Evolutionary conservation across 2,113 vertebrate genomes (phyloP).

Genomic region (Perognathus longimembris): DNA sequence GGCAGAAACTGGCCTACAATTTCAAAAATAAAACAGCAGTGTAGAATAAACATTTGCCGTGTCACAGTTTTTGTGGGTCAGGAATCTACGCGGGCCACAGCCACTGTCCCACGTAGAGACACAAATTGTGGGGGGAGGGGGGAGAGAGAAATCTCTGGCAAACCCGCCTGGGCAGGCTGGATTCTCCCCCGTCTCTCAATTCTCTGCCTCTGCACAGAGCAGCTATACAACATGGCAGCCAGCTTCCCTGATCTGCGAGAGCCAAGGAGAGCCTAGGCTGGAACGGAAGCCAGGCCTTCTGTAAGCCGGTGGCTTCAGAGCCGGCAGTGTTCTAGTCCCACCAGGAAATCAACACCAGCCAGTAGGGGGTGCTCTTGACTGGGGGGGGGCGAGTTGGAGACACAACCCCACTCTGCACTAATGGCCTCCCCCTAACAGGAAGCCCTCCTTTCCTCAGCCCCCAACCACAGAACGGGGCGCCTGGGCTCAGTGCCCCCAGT

Average conservation of each 20-base stretch:
- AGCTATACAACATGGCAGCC: background rate
- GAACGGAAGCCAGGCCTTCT: background rate
- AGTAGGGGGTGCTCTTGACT: no score
- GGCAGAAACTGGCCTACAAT: background rate
- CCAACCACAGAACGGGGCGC: background rate
- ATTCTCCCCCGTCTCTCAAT: background rate
- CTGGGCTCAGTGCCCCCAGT: background rate
- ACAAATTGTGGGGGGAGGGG: background rate
- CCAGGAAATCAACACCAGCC: no score
- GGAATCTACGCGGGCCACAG: background rate
- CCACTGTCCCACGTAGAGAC: background rate
- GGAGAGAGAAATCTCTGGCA: no score
- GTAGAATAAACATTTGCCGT: background rate
- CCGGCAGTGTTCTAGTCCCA: background rate
- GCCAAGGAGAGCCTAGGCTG: no score
- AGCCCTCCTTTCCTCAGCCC: no score
- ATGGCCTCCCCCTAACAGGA: rapidly evolving
- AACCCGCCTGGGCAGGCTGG: no score
- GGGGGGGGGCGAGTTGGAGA: no score
- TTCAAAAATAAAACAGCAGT: background rate
- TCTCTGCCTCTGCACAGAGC: background rate
- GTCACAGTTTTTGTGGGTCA: background rate
- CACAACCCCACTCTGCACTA: background rate
- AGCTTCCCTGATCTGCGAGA: no score
- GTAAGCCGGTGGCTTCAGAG: background rate